Conservation (phyloP, 2,797 vertebrate genomes). For the Hyperoplus lanceolatus region DNA sequence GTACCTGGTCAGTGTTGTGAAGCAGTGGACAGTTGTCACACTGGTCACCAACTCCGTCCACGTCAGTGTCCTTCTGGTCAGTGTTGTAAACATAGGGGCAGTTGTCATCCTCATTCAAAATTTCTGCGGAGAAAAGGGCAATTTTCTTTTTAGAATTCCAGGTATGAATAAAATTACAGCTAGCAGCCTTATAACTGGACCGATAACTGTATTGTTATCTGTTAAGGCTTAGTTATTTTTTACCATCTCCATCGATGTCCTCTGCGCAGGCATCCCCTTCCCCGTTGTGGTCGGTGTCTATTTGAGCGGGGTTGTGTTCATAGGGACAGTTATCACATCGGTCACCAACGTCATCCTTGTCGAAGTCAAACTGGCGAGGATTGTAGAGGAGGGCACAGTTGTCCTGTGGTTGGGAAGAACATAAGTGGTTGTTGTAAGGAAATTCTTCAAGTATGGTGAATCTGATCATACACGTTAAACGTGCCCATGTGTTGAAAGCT, state of each 20-base stretch:
- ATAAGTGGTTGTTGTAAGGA: not conserved
- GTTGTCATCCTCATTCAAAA: conserved; percentile 95
- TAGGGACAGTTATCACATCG: conserved; percentile 98
- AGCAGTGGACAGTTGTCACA: conserved; percentile 97
- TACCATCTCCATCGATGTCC: conserved; percentile 99
- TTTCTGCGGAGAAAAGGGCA: conserved; percentile 78
- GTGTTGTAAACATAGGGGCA: conserved; percentile 97
- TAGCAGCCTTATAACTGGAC: not conserved
- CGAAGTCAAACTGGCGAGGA: conserved; percentile 96
- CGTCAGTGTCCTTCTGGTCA: conserved; percentile 95
- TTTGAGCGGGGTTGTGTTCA: conserved; percentile 96
- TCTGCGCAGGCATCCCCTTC: conserved; percentile 96
- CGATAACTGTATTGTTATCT: conserved; percentile 4
- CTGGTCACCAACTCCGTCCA: conserved; percentile 96
- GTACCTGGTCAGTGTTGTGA: conserved; percentile 97
- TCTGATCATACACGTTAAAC: not conserved
- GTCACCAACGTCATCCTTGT: conserved; percentile 98
- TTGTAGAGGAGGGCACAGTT: conserved; percentile 98
- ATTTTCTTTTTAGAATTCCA: not conserved
- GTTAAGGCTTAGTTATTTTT: conserved; percentile 29
- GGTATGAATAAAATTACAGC: not conserved
- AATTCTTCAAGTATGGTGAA: not conserved
- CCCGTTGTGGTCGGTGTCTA: conserved; percentile 94
- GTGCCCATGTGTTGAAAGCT: not conserved
- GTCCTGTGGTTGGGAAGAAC: conserved; percentile 84